A percentile compares a stretch with the other conserved stretches of the same genome.
Evolutionary conservation across 1,140 invertebrate genomes (phyloP).

Genomic region (Heterodera carotae): DNA sequence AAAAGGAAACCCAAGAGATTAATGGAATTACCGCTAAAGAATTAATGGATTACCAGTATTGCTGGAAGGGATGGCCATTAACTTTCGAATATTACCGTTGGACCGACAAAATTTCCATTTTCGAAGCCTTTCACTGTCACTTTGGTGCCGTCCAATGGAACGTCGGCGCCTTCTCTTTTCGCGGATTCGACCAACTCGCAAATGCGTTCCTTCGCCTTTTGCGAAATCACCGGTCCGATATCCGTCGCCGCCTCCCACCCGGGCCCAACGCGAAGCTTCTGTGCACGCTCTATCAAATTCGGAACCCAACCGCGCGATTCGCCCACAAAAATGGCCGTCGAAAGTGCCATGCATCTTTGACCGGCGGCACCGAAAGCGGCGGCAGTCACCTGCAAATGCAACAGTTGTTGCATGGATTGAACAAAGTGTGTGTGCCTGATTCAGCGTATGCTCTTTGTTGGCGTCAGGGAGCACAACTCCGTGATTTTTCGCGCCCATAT

Average conservation of each 20-base stretch:
- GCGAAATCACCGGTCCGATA: constrained; percentile 93
- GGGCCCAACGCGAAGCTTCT: constrained; percentile 82
- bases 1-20: too few relatives aligned
- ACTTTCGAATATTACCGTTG: constrained; percentile 71
- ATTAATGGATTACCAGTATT: too few relatives aligned
- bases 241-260: constrained; percentile 77
- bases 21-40: too few relatives aligned
- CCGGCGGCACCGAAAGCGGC: constrained; percentile 88
- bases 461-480: constrained; percentile 94
- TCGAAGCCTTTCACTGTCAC: constrained; percentile 72
- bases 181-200: constrained; percentile 81
- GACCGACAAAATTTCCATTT: constrained; percentile 92
- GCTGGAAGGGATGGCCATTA: not conserved
- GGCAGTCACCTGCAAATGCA: constrained; percentile 73
- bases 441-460: constrained; percentile 85
- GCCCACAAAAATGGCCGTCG: constrained; percentile 93
- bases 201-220: constrained; percentile 84
- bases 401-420: not conserved
- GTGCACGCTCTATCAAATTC: constrained; percentile 72
- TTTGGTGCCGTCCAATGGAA: constrained; percentile 84
- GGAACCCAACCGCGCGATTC: constrained; percentile 90
- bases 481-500: constrained; percentile 99
- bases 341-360: constrained; percentile 97
- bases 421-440: constrained; percentile 56
- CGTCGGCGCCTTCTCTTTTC: constrained; percentile 83